A percentile compares a stretch with the other conserved stretches of the same genome.
Conservation (phyloP, 1,140 invertebrate genomes). For the Thalassaphorura encarpata region DNA sequence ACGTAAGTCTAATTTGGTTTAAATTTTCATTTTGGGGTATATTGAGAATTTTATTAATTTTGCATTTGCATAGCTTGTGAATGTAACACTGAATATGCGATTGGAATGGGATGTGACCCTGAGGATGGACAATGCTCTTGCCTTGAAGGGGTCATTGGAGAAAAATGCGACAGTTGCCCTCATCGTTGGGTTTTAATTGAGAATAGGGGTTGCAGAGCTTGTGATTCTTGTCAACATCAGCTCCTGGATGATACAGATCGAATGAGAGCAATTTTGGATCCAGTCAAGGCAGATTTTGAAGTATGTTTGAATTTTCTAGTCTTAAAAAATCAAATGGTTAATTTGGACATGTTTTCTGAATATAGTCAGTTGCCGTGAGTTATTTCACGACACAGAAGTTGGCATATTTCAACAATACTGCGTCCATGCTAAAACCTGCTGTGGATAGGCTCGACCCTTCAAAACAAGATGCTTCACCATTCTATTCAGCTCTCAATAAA, state of each 20-base stretch:
- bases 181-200: conserved; percentile 65
- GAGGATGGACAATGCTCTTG: conserved; percentile 87
- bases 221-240: conserved; percentile 78
- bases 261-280: conserved; percentile 51
- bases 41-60: not conserved
- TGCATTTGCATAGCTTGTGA: conserved; percentile 54
- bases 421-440: conserved; percentile 50
- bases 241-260: conserved; percentile 75
- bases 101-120: conserved; percentile 78
- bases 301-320: conserved; percentile 38
- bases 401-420: conserved; percentile 58
- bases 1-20: conserved; percentile 50
- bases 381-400: conserved; percentile 67
- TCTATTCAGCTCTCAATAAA: conserved; percentile 46
- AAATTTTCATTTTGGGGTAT: conserved; percentile 3
- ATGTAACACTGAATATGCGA: conserved; percentile 76
- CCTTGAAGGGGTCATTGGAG: conserved; percentile 85
- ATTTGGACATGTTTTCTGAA: conserved; percentile 20
- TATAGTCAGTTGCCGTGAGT: conserved; percentile 55
- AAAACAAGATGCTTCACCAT: conserved; percentile 50
- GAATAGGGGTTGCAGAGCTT: conserved; percentile 62
- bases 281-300: conserved; percentile 57
- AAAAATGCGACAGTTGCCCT: conserved; percentile 89
- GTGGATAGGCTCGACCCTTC: conserved; percentile 55
- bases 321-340: conserved; percentile 24